Base-by-base conservation (phyloP, 1,140 invertebrate species). In the Papilio aristodemus region DNA sequence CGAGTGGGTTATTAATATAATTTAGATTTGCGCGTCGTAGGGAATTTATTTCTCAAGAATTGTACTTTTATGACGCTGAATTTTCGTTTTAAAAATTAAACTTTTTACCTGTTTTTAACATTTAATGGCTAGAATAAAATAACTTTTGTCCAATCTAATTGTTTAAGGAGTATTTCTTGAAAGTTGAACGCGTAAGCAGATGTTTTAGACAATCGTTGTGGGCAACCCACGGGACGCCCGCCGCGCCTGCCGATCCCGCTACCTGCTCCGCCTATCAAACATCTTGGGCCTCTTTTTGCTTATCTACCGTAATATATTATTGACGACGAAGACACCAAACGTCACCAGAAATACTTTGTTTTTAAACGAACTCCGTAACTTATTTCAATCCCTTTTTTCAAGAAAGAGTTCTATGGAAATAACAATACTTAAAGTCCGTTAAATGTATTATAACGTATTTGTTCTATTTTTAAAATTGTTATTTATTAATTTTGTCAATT, bases 191-290 rank as follows among this genome's bases (percentile, higher is more conserved):
- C 46, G 68, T 74, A 77, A 70, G 63, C 77, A 76, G 71, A 71
- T 73, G 70, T 70, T 37, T 67, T 36, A 75, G n/a, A 82, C 78
- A 79, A 79, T 79, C 77, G 75, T 76, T 64, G 54, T 60, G 57
- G 77, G 74, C 79, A 78, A 75, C 74, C 74, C 73, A 73, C 72
- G 73, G 73, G 74, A 57, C 63, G 72, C 70, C 64, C 46, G 68
- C 36, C 25, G 70, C 62, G 68, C 59, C 64, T 39, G 68, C 36
- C 25, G 70, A 57, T 67, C 59, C 37, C 67, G 63, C 74, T 84
- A 80, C 81, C 83, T 86, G 79, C 76, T 69, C 74, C 38, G 69
- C 71, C 77, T 85, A 86, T 85, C 79, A 73, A 69, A 73, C 68
- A 82, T 84, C 78, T 74, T 74, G 72, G 72, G 69, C 71, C 81